Conservation (phyloP, 2,888 invertebrate genomes). For the Tetranychus truncatus region DNA sequence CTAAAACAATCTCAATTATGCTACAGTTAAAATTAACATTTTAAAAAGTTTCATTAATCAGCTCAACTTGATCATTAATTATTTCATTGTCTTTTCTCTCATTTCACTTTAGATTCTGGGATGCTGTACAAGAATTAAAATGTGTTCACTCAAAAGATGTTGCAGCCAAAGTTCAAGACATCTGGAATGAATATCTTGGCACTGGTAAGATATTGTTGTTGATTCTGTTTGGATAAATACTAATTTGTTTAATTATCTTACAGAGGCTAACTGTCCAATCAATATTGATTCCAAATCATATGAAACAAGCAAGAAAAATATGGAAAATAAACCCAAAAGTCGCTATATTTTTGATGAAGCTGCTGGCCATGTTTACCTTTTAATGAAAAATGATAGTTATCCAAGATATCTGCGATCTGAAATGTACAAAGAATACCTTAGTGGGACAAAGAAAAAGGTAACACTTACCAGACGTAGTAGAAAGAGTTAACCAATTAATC, state of each 20-base stretch:
- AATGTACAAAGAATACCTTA: constrained; percentile 91
- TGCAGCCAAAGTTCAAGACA: constrained; percentile 56
- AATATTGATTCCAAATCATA: constrained; percentile 87
- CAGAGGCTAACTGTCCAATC: constrained; percentile 85
- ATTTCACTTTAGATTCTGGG: constrained; percentile 81
- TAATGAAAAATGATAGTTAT: constrained; percentile 99
- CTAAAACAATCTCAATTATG: not conserved
- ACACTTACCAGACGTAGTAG: constrained; percentile 24
- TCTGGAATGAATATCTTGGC: constrained; percentile 43
- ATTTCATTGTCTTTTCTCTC: not conserved
- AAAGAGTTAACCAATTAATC: constrained; percentile 9
- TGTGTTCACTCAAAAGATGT: constrained; percentile 36
- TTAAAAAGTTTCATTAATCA: too few relatives aligned
- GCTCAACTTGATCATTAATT: not conserved
- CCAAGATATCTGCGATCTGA: constrained; percentile 91
- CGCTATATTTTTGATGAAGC: constrained; percentile 93
- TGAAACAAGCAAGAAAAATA: constrained; percentile 60
- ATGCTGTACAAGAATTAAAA: constrained; percentile 60
- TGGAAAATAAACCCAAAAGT: constrained; percentile 50
- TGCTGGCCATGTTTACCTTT: constrained; percentile 91
- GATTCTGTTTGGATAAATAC: not conserved
- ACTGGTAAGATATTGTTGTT: constrained; percentile 16
- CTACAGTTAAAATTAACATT: too few relatives aligned
- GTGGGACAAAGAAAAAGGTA: constrained; percentile 91
- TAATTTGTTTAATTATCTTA: constrained; percentile 27